Percentiles rank a stretch among this genome's conserved stretches.
Evolutionary conservation across 2,113 vertebrate genomes (phyloP).

Genomic region (Odocoileus virginianus): DNA sequence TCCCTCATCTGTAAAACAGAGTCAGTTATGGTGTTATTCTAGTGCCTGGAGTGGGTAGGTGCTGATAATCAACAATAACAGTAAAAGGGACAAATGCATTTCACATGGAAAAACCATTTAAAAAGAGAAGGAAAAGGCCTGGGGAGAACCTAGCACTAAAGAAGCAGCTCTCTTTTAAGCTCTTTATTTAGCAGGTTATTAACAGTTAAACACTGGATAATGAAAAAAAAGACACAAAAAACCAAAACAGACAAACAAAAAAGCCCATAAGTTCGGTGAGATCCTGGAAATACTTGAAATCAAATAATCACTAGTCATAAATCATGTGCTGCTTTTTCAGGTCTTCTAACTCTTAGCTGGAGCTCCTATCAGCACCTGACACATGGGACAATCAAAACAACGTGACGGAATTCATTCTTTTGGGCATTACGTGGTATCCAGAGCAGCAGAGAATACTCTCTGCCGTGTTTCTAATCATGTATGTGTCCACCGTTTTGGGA

Average conservation of each 20-base stretch:
- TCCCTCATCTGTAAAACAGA: not conserved
- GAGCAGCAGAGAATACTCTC: not conserved
- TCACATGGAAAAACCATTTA: not conserved
- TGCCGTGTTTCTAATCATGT: constrained; percentile 14
- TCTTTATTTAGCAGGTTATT: not conserved
- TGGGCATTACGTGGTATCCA: not conserved
- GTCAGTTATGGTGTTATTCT: not conserved
- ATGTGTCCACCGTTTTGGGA: not conserved
- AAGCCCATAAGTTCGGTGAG: not conserved
- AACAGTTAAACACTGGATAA: not conserved
- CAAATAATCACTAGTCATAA: not conserved
- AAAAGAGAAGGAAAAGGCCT: not conserved
- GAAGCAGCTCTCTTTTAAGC: not conserved
- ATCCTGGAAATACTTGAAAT: not conserved
- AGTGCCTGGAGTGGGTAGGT: not conserved
- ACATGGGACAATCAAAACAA: not conserved
- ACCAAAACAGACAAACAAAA: too few species aligned
- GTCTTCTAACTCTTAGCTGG: not conserved
- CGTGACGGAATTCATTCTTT: constrained; percentile 16
- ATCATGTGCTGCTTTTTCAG: not conserved
- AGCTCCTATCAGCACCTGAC: not conserved
- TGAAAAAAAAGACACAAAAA: too few species aligned
- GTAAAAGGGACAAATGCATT: not conserved
- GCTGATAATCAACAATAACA: not conserved
- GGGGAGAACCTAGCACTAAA: not conserved